Base-by-base conservation (phyloP, 1,140 invertebrate species). In the Ganaspis sp. region DNA sequence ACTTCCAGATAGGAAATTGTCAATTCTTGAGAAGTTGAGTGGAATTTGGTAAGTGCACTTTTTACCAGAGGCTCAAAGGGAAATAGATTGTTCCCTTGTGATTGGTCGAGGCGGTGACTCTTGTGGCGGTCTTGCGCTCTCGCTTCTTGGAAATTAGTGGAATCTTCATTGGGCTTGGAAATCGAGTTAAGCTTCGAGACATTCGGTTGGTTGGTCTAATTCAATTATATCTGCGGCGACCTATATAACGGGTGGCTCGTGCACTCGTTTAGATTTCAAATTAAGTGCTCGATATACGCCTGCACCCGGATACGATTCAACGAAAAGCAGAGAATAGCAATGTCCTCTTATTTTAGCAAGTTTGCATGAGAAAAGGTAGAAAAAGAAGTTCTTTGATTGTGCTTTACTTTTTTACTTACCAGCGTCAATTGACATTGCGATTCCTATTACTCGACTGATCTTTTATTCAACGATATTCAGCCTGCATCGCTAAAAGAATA, bases 221-320 rank as follows among this genome's bases (percentile, higher is more conserved):
- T 78, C 76, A 78, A 78, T 78, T 78, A 74, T 78, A 74, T 78
- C 45, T 40, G 53, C 37, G 73, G 70, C 70, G 69, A 78, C 77
- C 77, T 71, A 74, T 34, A 74, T 78, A 64, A 34, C 38, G 21
- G 69, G 53, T 74, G 37, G 69, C 54, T 74, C 73, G 38, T 53
- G 76, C 69, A 72, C 69, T 78, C 73, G 77, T 78, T 78, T 78
- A 73, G 45, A 74, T 70, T 74, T 74, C 73, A 54, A 78, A 73
- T 74, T 78, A 74, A 70, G 34, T 37, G 37, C 23, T 17, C 26
- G 72, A 34, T 34, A 21, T 64, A 29, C 26, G 23, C 54, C 26
- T 26, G 23, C 23, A 26, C 54, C 23, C 15, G 23, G 21, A 64
- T 64, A 64, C 54, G 9, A 64, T 29, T 64, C 23, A 64, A 29